phyloP scores from a whole-genome alignment of 2,888 invertebrate species.

The Anticlea derivata region DNA sequence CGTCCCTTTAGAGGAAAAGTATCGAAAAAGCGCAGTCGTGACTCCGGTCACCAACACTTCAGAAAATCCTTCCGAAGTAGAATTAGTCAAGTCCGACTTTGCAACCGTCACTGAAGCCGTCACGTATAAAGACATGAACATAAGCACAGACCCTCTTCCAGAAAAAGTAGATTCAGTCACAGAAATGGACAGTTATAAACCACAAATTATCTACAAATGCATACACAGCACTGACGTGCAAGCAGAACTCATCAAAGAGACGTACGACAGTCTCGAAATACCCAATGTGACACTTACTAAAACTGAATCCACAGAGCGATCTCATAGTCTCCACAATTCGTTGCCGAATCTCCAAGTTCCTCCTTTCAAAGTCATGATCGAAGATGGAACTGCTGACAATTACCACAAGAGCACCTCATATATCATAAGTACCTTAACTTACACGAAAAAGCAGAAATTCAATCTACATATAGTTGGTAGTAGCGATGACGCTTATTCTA shows the following conservation, averaged over 20 bases:
- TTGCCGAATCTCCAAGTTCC: slow-evolving; percentile 57
- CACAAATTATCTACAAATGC: slow-evolving; percentile 41
- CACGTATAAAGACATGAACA: slow-evolving; percentile 45
- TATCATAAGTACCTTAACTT: slow-evolving; percentile 70
- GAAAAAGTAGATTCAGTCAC: slow-evolving; percentile 49
- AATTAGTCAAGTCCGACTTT: slow-evolving; percentile 36
- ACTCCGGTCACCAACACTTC: background rate
- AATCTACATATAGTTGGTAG: slow-evolving; percentile 67
- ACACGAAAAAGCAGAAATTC: slow-evolving; percentile 70
- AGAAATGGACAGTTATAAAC: slow-evolving; percentile 46
- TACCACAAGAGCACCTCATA: slow-evolving; percentile 57
- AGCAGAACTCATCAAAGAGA: slow-evolving; percentile 47
- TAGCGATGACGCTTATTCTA: slow-evolving; percentile 47
- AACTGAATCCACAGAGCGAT: slow-evolving; percentile 53
- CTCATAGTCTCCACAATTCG: slow-evolving; percentile 47
- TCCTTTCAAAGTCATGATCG: slow-evolving; percentile 41
- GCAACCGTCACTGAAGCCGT: slow-evolving; percentile 42
- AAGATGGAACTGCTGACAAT: slow-evolving; percentile 45
- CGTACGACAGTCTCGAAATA: slow-evolving; percentile 70
- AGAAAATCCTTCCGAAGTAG: slow-evolving; percentile 17
- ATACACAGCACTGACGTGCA: slow-evolving; percentile 44
- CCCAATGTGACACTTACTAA: slow-evolving; percentile 71
- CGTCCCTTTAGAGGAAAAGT: slow-evolving; percentile 58
- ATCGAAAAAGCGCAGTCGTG: slow-evolving; percentile 31
- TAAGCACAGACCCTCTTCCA: slow-evolving; percentile 50